These are phyloP conservation scores for Microtus montanus DNA, from an alignment of 2,113 vertebrate genomes.

Conservation along the genomic window DNA sequence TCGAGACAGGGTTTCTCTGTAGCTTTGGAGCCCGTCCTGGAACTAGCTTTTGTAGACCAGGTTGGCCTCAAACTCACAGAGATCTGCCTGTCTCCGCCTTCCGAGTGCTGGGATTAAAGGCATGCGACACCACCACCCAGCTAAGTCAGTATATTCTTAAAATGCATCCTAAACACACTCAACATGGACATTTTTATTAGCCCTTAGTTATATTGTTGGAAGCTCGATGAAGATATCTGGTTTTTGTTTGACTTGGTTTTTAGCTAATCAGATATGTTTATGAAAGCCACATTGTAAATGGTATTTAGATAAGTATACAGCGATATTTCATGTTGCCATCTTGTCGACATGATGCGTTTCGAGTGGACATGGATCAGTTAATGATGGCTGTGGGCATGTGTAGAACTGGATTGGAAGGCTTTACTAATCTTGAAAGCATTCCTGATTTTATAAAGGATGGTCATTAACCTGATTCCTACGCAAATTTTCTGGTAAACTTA, in stretches of 20 bases:
- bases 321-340: not conserved
- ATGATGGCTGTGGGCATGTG: not conserved
- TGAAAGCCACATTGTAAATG: not conserved
- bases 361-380: not conserved
- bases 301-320: not conserved
- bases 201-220: not conserved
- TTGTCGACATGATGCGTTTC: not conserved
- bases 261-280: not conserved
- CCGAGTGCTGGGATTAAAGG: too few relatives aligned
- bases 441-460: not conserved
- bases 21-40: too few relatives aligned
- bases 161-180: not conserved
- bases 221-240: constrained; percentile 3
- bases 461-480: not conserved
- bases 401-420: not conserved
- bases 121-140: too few relatives aligned
- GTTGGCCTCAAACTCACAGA: too few relatives aligned
- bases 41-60: too few relatives aligned
- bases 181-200: not conserved
- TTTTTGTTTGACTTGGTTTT: not conserved
- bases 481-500: not conserved
- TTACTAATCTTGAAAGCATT: not conserved
- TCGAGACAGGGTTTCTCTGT: too few relatives aligned
- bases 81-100: too few relatives aligned
- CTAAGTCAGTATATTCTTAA: not conserved